Percentiles rank a stretch among this genome's conserved stretches.
These are phyloP conservation scores for Rhizoglyphus robini DNA, from an alignment of 1,140 invertebrate genomes.

Conservation along the genomic window DNA sequence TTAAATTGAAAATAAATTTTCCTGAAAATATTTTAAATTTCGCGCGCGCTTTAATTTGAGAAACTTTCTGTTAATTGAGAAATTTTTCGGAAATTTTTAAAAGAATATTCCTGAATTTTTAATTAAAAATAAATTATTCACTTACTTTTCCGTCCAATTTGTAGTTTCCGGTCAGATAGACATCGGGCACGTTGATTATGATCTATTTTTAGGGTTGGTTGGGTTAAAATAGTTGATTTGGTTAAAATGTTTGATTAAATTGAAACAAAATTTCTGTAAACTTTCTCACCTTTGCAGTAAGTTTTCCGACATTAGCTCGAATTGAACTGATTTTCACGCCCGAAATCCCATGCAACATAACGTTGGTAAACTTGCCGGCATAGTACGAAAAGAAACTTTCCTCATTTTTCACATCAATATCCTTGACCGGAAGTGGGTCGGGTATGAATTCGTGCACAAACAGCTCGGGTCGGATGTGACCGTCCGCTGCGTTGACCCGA, in stretches of 20 bases:
- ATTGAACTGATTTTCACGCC: slow-evolving; percentile 20
- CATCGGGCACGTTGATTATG: slow-evolving; percentile 17
- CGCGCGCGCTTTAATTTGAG: background rate
- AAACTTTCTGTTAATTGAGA: background rate
- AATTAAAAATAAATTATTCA: background rate
- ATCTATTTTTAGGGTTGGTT: slow-evolving; percentile 14
- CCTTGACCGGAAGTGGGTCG: slow-evolving; percentile 21
- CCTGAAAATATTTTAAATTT: too few species aligned
- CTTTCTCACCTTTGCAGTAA: slow-evolving; percentile 3
- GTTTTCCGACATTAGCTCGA: slow-evolving; percentile 20
- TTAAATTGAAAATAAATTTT: background rate
- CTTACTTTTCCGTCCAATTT: slow-evolving; percentile 20
- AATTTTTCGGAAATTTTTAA: background rate
- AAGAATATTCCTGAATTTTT: background rate
- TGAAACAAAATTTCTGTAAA: background rate
- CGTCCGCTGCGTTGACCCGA: background rate
- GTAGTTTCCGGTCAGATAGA: slow-evolving; percentile 24
- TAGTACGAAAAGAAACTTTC: slow-evolving; percentile 10
- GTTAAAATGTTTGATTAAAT: background rate
- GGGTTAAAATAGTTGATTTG: background rate
- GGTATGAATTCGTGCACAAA: slow-evolving; percentile 21
- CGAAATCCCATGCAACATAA: slow-evolving; percentile 22
- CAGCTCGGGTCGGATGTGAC: slow-evolving; percentile 17
- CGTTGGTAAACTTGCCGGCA: slow-evolving; percentile 18
- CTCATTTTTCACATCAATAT: slow-evolving; percentile 21